Conservation (phyloP, 1,140 invertebrate species). For the Lethrus apterus region DNA sequence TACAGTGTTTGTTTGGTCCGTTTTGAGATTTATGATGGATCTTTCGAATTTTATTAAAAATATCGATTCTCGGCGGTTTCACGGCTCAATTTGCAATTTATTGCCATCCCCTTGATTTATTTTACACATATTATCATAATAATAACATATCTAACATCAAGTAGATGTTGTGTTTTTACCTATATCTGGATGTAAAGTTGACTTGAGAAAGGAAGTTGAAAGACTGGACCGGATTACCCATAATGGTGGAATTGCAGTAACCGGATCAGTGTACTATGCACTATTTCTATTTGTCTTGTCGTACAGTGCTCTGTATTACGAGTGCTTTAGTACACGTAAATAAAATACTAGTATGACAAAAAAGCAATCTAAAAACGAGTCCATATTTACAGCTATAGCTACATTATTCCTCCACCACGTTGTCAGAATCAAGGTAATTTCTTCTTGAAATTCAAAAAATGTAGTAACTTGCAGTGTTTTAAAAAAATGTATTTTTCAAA, state of each 20-base stretch:
- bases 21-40: conserved; percentile 22
- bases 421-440: too few relatives aligned
- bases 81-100: conserved; percentile 8
- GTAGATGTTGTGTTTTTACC: conserved; percentile 12
- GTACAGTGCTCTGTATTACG: too few relatives aligned
- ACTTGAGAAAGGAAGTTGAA: neutral
- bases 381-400: too few relatives aligned
- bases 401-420: too few relatives aligned
- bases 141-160: conserved; percentile 13
- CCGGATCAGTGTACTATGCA: too few relatives aligned
- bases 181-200: conserved; percentile 8
- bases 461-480: too few relatives aligned
- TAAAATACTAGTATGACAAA: too few relatives aligned
- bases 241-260: conserved; percentile 6
- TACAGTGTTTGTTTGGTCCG: conserved; percentile 21
- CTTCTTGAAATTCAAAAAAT: too few relatives aligned
- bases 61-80: conserved; percentile 21
- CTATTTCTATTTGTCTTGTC: too few relatives aligned
- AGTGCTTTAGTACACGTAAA: too few relatives aligned
- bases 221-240: neutral
- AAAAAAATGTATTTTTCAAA: too few relatives aligned
- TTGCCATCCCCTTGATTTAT: conserved; percentile 9
- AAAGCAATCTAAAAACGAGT: too few relatives aligned
- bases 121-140: conserved; percentile 8
- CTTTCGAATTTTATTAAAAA: conserved; percentile 25